Evolutionary conservation across 92 coral and sea anemone genomes (phyloP).

Genomic region (Meandrina meandrites): DNA sequence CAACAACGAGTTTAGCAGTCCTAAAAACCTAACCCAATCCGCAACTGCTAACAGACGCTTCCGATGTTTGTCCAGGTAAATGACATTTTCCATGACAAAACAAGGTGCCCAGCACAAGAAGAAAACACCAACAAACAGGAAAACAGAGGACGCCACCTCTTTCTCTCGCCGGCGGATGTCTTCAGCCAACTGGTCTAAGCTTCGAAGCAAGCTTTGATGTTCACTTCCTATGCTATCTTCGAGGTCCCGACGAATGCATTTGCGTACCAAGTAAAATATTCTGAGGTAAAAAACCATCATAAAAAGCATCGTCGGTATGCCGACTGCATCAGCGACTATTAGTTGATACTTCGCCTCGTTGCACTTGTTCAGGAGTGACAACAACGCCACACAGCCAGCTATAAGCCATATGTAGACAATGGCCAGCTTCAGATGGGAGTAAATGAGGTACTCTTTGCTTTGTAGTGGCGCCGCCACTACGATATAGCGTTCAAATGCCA

Average conservation of each 20-base stretch:
- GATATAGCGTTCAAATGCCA: constrained; percentile 40
- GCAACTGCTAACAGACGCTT: neutral
- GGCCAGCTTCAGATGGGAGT: constrained; percentile 32
- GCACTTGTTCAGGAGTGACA: constrained; percentile 1
- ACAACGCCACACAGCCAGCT: neutral
- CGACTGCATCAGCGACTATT: constrained; percentile 15
- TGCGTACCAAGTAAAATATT: constrained; percentile 38
- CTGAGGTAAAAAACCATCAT: constrained; percentile 34
- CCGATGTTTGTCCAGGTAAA: neutral
- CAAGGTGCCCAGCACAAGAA: constrained; percentile 36
- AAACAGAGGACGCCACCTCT: constrained; percentile 32
- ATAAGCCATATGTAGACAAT: constrained; percentile 40
- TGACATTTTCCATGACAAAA: constrained; percentile 32
- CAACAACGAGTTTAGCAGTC: constrained; percentile 18
- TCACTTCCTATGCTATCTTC: neutral
- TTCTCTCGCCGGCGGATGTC: constrained; percentile 12
- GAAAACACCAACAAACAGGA: constrained; percentile 39
- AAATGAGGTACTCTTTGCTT: constrained; percentile 27
- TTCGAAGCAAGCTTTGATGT: constrained; percentile 6
- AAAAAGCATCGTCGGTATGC: constrained; percentile 31
- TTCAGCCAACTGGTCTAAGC: neutral
- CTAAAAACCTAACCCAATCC: constrained; percentile 26
- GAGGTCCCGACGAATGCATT: constrained; percentile 27
- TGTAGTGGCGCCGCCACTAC: constrained; percentile 32
- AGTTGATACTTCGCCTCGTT: constrained; percentile 13